These are phyloP conservation scores for Aelia acuminata DNA, from an alignment of 2,888 invertebrate species.

Conservation along the genomic window DNA sequence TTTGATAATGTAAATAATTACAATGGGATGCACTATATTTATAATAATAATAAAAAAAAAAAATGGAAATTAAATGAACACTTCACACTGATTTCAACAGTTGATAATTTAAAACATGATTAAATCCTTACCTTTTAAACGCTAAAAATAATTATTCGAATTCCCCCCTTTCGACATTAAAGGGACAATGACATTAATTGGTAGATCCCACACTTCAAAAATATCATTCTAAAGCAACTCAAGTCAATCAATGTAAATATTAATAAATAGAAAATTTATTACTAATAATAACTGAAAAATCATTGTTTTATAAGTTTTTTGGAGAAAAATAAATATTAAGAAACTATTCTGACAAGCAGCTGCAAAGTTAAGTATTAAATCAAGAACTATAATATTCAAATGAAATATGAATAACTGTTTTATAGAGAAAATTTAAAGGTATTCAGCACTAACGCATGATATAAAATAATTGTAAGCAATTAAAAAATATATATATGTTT, in stretches of 20 bases:
- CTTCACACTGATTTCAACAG: background rate
- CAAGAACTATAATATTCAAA: background rate
- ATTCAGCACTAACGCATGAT: background rate
- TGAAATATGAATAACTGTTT: background rate
- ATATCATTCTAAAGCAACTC: background rate
- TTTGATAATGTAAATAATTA: background rate
- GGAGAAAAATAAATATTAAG: no score
- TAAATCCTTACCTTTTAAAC: background rate
- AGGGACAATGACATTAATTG: background rate
- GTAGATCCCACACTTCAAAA: background rate
- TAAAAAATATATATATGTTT: no score
- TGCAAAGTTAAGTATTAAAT: background rate
- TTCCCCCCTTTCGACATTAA: no score
- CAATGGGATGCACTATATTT: conserved; percentile 35
- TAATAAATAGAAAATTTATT: background rate
- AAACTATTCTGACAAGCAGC: background rate
- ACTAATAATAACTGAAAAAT: background rate
- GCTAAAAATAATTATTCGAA: background rate
- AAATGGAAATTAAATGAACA: no score
- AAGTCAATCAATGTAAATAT: background rate
- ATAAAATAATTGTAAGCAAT: conserved; percentile 10
- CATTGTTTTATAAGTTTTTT: background rate
- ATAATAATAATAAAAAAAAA: no score
- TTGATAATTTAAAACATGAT: background rate
- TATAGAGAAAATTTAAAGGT: background rate